A percentile compares a stretch with the other conserved stretches of the same genome.
Evolutionary conservation across 2,113 vertebrate genomes (phyloP).

Genomic region (Pelmatolapia mariae): DNA sequence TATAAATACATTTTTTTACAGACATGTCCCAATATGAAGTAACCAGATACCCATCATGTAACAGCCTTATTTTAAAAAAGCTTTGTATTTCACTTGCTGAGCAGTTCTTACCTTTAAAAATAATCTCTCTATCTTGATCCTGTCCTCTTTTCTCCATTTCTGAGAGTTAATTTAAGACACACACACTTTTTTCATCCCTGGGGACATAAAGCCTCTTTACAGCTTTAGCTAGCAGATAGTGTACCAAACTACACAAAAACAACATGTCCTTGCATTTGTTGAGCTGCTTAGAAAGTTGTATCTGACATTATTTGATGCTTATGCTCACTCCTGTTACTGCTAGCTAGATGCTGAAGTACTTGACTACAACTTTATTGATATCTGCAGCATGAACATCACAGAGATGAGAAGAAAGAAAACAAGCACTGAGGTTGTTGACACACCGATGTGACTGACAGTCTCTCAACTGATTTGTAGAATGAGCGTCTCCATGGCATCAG

Average conservation of each 20-base stretch:
- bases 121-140: background rate
- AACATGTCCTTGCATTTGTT: background rate
- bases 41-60: background rate
- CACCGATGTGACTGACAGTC: background rate
- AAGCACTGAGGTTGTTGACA: background rate
- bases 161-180: background rate
- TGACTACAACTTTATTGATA: background rate
- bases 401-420: background rate
- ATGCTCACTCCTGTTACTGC: background rate
- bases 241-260: background rate
- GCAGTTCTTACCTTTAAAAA: background rate
- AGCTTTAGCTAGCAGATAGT: background rate
- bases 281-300: background rate
- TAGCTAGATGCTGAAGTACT: background rate
- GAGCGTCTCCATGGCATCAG: background rate
- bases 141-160: background rate
- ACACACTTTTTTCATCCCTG: background rate
- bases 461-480: background rate
- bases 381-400: background rate
- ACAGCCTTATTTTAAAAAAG: background rate
- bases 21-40: background rate
- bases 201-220: background rate
- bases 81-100: background rate
- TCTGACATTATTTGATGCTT: background rate
- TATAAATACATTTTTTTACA: background rate